Conservation (phyloP, 2,888 invertebrate species). For the Furcula furcula region DNA sequence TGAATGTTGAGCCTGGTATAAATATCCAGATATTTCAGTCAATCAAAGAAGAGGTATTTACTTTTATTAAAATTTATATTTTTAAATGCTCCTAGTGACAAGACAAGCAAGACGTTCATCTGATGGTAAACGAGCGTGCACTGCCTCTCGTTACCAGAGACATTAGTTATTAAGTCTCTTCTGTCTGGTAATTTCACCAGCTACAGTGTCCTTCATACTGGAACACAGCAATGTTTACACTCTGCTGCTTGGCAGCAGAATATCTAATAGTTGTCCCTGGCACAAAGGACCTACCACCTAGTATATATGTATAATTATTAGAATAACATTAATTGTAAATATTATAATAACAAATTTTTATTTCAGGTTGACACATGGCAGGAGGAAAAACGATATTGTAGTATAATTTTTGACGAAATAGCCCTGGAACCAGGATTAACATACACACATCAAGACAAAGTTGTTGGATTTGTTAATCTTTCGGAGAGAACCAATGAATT, state of each 20-base stretch:
- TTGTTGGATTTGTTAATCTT: conserved; percentile 6
- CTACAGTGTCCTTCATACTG: no score
- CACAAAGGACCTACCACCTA: no score
- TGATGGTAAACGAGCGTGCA: neutral
- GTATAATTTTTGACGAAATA: conserved; percentile 7
- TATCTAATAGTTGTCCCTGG: no score
- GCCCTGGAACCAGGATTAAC: conserved; percentile 4
- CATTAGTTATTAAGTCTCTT: no score
- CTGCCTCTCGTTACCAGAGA: neutral
- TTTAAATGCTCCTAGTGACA: no score
- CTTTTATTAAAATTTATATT: neutral
- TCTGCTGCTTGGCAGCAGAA: no score
- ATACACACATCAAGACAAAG: conserved; percentile 1
- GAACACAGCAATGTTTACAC: no score
- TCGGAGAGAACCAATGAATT: conserved; percentile 5
- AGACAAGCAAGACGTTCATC: no score
- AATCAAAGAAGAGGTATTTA: conserved; percentile 10
- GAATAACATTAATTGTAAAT: neutral
- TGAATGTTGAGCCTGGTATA: conserved; percentile 11
- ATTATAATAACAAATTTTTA: neutral
- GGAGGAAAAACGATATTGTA: conserved; percentile 5
- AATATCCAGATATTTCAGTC: conserved; percentile 14
- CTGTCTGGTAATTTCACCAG: no score
- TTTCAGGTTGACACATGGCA: conserved; percentile 1
- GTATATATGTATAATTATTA: neutral